Evolutionary conservation across 2,113 vertebrate species (phyloP).

Genomic region (Tonatia bakeri): DNA sequence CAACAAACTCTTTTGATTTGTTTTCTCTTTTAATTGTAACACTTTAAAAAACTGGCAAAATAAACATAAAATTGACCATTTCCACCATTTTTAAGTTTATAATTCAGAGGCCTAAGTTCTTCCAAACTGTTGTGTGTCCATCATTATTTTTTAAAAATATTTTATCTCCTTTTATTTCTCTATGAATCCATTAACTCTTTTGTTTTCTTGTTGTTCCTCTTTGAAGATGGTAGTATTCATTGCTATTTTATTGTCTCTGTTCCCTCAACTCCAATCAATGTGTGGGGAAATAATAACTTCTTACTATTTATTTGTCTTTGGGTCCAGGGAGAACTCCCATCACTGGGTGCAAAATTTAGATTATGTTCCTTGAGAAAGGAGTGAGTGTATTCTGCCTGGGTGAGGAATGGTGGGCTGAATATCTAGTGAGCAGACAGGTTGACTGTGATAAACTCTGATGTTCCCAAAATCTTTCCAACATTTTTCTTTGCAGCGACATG

Average conservation of each 20-base stretch:
- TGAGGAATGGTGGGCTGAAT: background rate
- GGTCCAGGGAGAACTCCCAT: background rate
- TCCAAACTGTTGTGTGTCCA: background rate
- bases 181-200: background rate
- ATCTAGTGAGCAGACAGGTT: background rate
- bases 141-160: background rate
- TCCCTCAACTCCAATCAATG: background rate
- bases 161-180: background rate
- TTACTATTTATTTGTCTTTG: background rate
- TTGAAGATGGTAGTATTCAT: background rate
- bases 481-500: background rate
- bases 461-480: background rate
- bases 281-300: rapidly evolving
- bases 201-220: background rate
- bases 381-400: background rate
- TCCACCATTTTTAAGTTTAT: background rate
- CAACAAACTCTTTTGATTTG: background rate
- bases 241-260: background rate
- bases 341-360: background rate
- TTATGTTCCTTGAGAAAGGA: background rate
- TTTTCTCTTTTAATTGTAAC: background rate
- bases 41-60: background rate
- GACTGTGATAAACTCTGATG: background rate
- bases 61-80: background rate
- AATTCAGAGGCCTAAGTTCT: background rate